Base-by-base conservation (phyloP, 2,888 invertebrate species). In the Ormyrus nitidulus region DNA sequence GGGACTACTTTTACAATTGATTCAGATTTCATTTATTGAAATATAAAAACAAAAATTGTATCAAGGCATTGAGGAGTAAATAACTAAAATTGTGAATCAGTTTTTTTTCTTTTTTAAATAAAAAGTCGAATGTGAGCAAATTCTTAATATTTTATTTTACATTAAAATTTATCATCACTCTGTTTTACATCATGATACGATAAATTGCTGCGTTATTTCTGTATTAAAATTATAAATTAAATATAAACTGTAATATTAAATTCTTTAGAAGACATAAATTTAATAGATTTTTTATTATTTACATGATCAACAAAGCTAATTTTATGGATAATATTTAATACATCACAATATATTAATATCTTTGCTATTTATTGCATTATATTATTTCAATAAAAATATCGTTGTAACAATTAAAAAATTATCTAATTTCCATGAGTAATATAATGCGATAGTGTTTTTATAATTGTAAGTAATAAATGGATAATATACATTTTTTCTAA, bases 171-270 rank as follows among this genome's bases (percentile, higher is more conserved):
- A 48, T 46, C 64, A 70, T 58, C 48, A 11, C 11, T 48, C 10
- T 59, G 34, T 73, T 75, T 75, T 66, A 75, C 66, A 75, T 7
- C 13, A 66, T 66, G 66, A 34, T 75, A 66, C 75, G 66, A 51
- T 51, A 48, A 48, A 58, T 13, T 66, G 11, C 19, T 34, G 9
- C 51, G 7, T 48, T 13, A 1, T 48, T 54, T 64, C 46, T 11
- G 48, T 11, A 64, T 65, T 54, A 66, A 66, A 66, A 59, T 75
- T 51, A 66, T 61, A 54, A 34, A 53, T 68, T 48, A 13, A 9
- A 3, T 49, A 62, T 8, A 9, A 53, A 11, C 2, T 58, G 8
- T 59, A 46, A 10, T 19, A 65, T 44, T 59, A 7, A 53, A 68
- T 53, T 13, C 34, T 56, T 54, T 59, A 54, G 13, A 77, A 70